A percentile compares a stretch with the other conserved stretches of the same genome.
Evolutionary conservation across 1,140 invertebrate species (phyloP).

Genomic region (Ganaspis sp.): DNA sequence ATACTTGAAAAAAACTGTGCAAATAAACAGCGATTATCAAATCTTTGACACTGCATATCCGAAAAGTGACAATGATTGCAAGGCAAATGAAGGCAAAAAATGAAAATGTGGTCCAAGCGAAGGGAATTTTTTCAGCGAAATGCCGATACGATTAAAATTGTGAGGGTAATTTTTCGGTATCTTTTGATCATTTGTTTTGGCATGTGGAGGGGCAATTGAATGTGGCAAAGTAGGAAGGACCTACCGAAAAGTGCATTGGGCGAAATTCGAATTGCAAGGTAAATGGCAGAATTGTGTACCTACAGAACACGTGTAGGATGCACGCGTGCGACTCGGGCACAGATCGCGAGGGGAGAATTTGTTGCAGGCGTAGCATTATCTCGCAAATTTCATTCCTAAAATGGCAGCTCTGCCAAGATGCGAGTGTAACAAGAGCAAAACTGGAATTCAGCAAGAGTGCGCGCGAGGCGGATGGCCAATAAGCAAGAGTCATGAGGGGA

Average conservation of each 20-base stretch:
- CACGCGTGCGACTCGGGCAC: background rate
- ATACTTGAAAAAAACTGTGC: too few relatives aligned
- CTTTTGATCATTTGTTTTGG: background rate
- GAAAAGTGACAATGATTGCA: too few relatives aligned
- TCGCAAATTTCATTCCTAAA: slow-evolving; percentile 63
- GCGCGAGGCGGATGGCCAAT: slow-evolving; percentile 28
- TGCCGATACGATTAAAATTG: background rate
- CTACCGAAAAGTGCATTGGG: slow-evolving; percentile 42
- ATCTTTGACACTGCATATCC: too few relatives aligned
- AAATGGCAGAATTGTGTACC: background rate
- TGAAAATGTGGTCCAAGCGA: too few relatives aligned
- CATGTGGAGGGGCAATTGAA: too few relatives aligned
- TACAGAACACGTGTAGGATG: background rate
- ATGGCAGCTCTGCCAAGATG: slow-evolving; percentile 44
- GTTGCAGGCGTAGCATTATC: slow-evolving; percentile 41
- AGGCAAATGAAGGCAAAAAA: too few relatives aligned
- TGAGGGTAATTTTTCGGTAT: background rate
- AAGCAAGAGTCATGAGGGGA: background rate
- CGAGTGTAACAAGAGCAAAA: slow-evolving; percentile 5
- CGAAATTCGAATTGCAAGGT: background rate
- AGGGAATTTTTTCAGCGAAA: background rate
- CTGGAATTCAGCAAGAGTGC: slow-evolving; percentile 15
- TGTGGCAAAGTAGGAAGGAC: background rate
- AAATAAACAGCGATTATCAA: too few relatives aligned
- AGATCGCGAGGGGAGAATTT: background rate